phyloP scores from a whole-genome alignment of 2,797 vertebrate species.

The Myoxocephalus aenaeus region DNA sequence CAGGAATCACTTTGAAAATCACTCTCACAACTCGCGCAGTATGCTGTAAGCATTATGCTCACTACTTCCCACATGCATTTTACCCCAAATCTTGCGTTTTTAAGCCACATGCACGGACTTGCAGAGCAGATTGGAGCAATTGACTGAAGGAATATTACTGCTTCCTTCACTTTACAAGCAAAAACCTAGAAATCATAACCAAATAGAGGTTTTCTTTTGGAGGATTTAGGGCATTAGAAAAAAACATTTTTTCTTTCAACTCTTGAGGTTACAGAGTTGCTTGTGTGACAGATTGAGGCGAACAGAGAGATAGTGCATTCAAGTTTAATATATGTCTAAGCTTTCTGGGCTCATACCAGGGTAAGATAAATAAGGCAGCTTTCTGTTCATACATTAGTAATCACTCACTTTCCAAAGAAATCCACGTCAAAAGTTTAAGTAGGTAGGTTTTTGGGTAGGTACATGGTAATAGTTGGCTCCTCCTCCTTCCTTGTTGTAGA shows the following conservation, averaged over 20 bases:
- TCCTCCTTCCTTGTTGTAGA: slow-evolving; percentile 5
- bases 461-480: slow-evolving; percentile 15
- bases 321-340: slow-evolving; percentile 61
- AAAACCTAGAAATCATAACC: background rate
- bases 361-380: slow-evolving; percentile 45
- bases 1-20: background rate
- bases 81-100: background rate
- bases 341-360: slow-evolving; percentile 36
- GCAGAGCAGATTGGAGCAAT: background rate
- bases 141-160: background rate
- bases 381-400: slow-evolving; percentile 42
- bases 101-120: background rate
- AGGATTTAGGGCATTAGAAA: slow-evolving; percentile 4
- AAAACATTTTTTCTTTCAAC: background rate
- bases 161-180: background rate
- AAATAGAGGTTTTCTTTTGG: slow-evolving; percentile 3
- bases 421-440: slow-evolving; percentile 2
- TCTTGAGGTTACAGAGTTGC: slow-evolving; percentile 38
- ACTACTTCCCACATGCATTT: background rate
- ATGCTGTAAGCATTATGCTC: background rate
- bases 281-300: slow-evolving; percentile 54
- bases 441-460: slow-evolving; percentile 17
- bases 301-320: slow-evolving; percentile 47
- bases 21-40: background rate
- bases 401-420: slow-evolving; percentile 32